These are phyloP conservation scores for Drosophila tristis DNA, from an alignment of 1,140 invertebrate genomes.

Conservation along the genomic window DNA sequence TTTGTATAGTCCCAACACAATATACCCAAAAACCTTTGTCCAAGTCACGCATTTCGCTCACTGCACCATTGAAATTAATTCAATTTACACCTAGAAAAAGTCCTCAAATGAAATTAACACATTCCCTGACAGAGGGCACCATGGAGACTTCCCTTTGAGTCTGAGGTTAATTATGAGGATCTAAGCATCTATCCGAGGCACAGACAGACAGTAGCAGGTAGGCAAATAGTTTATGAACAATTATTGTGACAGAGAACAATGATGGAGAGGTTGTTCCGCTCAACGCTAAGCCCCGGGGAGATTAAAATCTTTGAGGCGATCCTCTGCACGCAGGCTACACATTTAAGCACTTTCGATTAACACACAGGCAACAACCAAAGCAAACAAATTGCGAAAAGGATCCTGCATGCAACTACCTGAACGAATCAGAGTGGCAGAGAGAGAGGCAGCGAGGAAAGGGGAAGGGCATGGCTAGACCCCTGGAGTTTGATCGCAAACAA, in stretches of 20 bases:
- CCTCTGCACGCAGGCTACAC: conserved; percentile 51
- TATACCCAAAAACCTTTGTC: too few relatives aligned
- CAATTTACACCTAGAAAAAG: conserved; percentile 51
- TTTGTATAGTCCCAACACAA: too few relatives aligned
- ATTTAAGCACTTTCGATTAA: conserved; percentile 65
- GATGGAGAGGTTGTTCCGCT: conserved; percentile 31
- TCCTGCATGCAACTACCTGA: conserved; percentile 32
- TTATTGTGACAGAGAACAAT: conserved; percentile 70
- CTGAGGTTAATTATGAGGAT: too few relatives aligned
- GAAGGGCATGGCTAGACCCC: not conserved
- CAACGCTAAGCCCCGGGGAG: conserved; percentile 21
- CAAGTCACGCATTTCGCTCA: too few relatives aligned
- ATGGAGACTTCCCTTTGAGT: too few relatives aligned
- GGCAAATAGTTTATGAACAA: conserved; percentile 62
- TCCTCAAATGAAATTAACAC: conserved; percentile 56
- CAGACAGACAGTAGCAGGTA: conserved; percentile 64
- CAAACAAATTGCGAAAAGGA: conserved; percentile 59
- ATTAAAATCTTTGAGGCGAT: conserved; percentile 47
- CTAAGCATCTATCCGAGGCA: too few relatives aligned
- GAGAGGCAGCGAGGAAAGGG: not conserved
- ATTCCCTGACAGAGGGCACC: conserved; percentile 12
- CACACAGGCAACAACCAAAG: conserved; percentile 46
- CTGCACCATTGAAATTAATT: conserved; percentile 37
- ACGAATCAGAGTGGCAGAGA: conserved; percentile 14
- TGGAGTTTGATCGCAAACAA: conserved; percentile 17